Conservation (phyloP, 2,888 invertebrate genomes). For the Galeopsomyia nigrocyanea region DNA sequence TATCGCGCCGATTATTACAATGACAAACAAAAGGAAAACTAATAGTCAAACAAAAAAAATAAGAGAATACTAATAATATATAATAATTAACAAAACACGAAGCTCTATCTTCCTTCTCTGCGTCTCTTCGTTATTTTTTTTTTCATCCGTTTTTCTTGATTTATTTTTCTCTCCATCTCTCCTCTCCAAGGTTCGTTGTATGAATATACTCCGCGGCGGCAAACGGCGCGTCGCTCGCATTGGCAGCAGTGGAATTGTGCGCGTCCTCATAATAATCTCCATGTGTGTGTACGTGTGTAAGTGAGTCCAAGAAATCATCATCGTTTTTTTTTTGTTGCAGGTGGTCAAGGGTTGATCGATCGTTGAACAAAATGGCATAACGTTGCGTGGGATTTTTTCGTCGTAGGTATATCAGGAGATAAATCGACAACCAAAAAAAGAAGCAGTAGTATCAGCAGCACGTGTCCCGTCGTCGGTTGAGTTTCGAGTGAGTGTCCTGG, state of each 20-base stretch:
- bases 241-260: slow-evolving; percentile 66
- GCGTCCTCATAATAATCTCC: slow-evolving; percentile 51
- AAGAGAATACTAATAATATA: neutral
- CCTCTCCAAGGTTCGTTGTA: slow-evolving; percentile 29
- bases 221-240: slow-evolving; percentile 47
- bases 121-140: slow-evolving; percentile 16
- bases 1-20: slow-evolving; percentile 42
- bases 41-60: slow-evolving; percentile 43
- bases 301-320: no score
- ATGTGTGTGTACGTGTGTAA: no score
- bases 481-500: neutral
- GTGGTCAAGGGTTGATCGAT: no score
- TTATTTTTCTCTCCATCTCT: slow-evolving; percentile 17
- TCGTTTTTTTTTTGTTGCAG: no score
- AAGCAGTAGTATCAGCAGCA: no score
- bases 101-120: slow-evolving; percentile 32
- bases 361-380: no score
- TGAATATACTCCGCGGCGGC: slow-evolving; percentile 21
- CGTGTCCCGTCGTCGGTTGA: no score
- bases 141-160: neutral
- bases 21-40: slow-evolving; percentile 36
- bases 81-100: slow-evolving; percentile 47
- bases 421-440: no score
- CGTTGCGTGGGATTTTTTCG: no score
- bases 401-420: no score